A percentile compares a stretch with the other conserved stretches of the same genome.
Evolutionary conservation across 2,113 vertebrate species (phyloP).

Genomic region (Daphoenositta chrysoptera): DNA sequence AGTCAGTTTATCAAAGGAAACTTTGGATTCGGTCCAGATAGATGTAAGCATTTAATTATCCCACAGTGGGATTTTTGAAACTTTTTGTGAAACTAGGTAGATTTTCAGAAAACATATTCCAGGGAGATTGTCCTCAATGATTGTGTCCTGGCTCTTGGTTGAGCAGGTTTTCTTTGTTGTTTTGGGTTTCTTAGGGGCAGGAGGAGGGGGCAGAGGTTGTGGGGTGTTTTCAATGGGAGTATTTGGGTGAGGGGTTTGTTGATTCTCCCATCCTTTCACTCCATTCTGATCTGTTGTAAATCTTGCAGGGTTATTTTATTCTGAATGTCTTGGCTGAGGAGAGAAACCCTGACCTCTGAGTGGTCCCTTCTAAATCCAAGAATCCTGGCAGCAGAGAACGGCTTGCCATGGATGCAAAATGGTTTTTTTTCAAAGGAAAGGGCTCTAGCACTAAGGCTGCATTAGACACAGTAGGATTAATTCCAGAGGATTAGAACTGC

Average conservation of each 20-base stretch:
- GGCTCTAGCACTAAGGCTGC: not conserved
- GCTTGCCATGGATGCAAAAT: not conserved
- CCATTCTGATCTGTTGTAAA: not conserved
- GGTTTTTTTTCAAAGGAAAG: not conserved
- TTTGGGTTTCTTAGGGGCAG: not conserved
- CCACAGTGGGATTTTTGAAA: not conserved
- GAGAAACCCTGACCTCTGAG: not conserved
- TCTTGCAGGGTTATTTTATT: not conserved
- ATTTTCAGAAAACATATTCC: not conserved
- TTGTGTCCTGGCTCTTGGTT: not conserved
- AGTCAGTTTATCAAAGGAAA: not conserved
- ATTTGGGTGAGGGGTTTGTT: not conserved
- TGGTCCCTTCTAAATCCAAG: not conserved
- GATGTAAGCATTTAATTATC: not conserved
- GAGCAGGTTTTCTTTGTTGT: not conserved
- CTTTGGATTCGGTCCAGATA: not conserved
- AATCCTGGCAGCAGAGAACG: not conserved
- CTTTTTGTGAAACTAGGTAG: not conserved
- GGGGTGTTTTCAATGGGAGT: accelerated
- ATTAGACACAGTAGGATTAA: not conserved
- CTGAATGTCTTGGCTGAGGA: not conserved
- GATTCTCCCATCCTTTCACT: not conserved
- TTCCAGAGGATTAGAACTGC: not conserved
- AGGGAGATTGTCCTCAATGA: not conserved
- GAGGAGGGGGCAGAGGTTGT: not conserved